phyloP scores from a whole-genome alignment of 2,113 vertebrate genomes.

The Lates calcarifer region DNA sequence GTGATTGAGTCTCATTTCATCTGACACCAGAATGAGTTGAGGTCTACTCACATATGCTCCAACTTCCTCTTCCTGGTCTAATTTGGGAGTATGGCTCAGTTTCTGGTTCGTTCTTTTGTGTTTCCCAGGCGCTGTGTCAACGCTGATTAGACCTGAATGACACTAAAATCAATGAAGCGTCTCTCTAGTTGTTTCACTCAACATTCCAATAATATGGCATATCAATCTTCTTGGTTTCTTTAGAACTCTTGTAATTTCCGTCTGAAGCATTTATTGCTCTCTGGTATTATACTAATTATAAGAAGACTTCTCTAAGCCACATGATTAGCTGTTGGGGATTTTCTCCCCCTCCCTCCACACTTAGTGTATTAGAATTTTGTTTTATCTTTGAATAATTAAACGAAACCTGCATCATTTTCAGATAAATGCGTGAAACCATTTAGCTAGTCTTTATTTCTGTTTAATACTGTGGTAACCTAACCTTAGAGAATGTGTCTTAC shows the following conservation, averaged over 20 bases:
- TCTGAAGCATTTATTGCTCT: background rate
- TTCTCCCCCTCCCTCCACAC: background rate
- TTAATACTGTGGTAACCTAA: no score
- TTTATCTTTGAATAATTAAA: no score
- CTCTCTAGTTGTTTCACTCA: background rate
- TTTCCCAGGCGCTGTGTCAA: background rate
- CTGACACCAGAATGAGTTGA: conserved; percentile 13
- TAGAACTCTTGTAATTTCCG: background rate
- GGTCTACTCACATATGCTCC: conserved; percentile 31
- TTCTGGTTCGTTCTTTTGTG: background rate
- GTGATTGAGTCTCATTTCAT: conserved; percentile 49
- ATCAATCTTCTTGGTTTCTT: background rate
- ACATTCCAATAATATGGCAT: background rate
- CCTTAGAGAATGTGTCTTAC: no score
- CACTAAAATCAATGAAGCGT: background rate
- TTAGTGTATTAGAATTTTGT: no score
- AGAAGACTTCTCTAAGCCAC: background rate
- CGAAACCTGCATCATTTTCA: no score
- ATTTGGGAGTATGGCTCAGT: background rate
- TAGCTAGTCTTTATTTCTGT: no score
- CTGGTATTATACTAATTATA: background rate
- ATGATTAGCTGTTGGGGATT: background rate
- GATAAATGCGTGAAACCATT: no score
- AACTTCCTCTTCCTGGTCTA: conserved; percentile 21
- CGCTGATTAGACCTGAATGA: background rate